A percentile compares a stretch with the other conserved stretches of the same genome.
phyloP scores from a whole-genome alignment of 2,888 invertebrate species.

The Salticus scenicus region DNA sequence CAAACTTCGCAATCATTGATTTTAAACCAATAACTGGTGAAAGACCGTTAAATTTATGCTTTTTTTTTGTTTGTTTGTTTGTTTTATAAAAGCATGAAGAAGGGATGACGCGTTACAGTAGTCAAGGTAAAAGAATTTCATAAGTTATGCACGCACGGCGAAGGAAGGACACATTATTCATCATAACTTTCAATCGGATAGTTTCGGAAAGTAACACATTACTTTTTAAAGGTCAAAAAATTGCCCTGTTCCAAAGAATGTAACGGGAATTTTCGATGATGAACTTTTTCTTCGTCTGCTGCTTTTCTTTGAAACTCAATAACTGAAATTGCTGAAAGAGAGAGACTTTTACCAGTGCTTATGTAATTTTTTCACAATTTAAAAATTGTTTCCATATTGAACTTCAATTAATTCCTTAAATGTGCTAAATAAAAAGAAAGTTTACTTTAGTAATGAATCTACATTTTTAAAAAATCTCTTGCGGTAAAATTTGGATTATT shows the following conservation, averaged over 20 bases:
- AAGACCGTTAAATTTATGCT: not conserved
- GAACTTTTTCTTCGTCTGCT: too few relatives aligned
- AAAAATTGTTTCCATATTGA: not conserved
- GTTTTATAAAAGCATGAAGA: too few relatives aligned
- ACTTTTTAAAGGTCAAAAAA: not conserved
- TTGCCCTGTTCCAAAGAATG: not conserved
- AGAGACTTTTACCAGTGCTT: not conserved
- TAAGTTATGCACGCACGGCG: not conserved
- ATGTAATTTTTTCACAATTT: not conserved
- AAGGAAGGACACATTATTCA: not conserved
- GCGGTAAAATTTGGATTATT: too few relatives aligned
- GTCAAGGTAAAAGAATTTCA: not conserved
- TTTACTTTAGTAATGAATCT: not conserved
- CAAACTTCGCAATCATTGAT: constrained; percentile 2
- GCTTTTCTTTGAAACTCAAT: too few relatives aligned
- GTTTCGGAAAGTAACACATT: constrained; percentile 14
- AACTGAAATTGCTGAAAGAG: not conserved
- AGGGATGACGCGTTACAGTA: not conserved
- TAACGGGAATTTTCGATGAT: too few relatives aligned
- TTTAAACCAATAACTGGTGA: not conserved
- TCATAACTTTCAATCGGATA: constrained; percentile 5
- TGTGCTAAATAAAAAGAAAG: not conserved
- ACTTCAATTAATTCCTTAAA: not conserved
- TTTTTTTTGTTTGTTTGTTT: not conserved
- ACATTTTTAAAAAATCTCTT: not conserved